Evolutionary conservation across 2,113 vertebrate species (phyloP).

Genomic region (Rhinolophus sinicus): DNA sequence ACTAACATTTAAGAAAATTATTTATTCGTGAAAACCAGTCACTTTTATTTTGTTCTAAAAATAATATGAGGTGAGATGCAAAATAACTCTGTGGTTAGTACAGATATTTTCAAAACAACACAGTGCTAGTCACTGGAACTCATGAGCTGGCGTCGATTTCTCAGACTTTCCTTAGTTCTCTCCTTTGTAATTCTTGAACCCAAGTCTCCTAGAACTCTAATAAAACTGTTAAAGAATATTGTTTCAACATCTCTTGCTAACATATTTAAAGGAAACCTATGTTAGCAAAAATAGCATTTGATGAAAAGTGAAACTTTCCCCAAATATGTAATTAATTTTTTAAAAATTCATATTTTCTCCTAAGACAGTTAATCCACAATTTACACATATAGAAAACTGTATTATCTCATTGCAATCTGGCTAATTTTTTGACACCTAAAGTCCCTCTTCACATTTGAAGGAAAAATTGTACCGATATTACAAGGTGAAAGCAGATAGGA

Average conservation of each 20-base stretch:
- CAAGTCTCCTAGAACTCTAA: slow-evolving; percentile 35
- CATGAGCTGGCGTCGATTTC: neutral
- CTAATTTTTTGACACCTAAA: slow-evolving; percentile 42
- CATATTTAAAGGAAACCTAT: slow-evolving; percentile 47
- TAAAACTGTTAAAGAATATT: neutral
- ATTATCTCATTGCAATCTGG: neutral
- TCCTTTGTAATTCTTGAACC: slow-evolving; percentile 22
- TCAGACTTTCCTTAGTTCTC: slow-evolving; percentile 6
- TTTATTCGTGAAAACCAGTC: slow-evolving; percentile 6
- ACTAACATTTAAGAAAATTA: slow-evolving; percentile 10
- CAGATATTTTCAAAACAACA: slow-evolving; percentile 57
- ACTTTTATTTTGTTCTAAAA: slow-evolving; percentile 54
- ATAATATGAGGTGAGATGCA: neutral
- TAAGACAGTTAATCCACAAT: neutral
- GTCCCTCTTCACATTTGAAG: neutral
- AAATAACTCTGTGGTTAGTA: slow-evolving; percentile 38
- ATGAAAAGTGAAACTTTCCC: slow-evolving; percentile 24
- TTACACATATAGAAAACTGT: neutral
- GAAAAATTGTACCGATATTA: neutral
- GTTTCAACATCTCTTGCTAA: neutral
- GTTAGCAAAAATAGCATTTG: slow-evolving; percentile 38
- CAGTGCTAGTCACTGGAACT: neutral
- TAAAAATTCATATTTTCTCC: neutral
- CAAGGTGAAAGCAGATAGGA: neutral
- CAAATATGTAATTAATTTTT: slow-evolving; percentile 11